Evolutionary conservation across 2,113 vertebrate genomes (phyloP).

Genomic region (Aviceda subcristata): DNA sequence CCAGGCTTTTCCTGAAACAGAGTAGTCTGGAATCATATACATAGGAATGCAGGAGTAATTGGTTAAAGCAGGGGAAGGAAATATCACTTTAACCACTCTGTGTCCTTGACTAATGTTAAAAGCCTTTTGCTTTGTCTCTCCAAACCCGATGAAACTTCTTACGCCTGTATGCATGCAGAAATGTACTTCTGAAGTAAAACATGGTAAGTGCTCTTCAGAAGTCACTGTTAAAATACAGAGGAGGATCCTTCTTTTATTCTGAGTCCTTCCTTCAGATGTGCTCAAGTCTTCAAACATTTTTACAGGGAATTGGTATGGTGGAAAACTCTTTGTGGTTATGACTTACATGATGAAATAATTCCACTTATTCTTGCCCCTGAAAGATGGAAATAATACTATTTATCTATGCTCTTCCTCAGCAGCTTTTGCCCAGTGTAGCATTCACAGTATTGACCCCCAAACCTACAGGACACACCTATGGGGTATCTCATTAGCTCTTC

Average conservation of each 20-base stretch:
- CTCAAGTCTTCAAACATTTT: neutral
- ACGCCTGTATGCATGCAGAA: neutral
- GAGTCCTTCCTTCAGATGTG: neutral
- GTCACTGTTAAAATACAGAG: slow-evolving; percentile 16
- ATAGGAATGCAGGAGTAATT: neutral
- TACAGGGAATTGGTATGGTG: neutral
- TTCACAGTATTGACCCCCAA: neutral
- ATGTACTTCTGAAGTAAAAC: neutral
- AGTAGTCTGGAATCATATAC: neutral
- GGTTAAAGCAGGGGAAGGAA: neutral
- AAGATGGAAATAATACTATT: neutral
- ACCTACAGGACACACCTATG: rapidly evolving
- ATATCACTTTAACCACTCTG: neutral
- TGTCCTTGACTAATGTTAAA: neutral
- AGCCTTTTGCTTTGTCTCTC: neutral
- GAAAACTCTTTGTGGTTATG: neutral
- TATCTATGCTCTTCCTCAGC: neutral
- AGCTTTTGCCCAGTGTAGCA: neutral
- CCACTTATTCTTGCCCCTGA: neutral
- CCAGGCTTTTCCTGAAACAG: neutral
- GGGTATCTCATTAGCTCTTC: neutral
- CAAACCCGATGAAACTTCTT: neutral
- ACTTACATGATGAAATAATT: neutral
- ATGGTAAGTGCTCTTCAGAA: slow-evolving; percentile 19
- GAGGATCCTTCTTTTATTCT: neutral